Evolutionary conservation across 2,797 vertebrate species (phyloP).

Genomic region (Microhierax caerulescens): DNA sequence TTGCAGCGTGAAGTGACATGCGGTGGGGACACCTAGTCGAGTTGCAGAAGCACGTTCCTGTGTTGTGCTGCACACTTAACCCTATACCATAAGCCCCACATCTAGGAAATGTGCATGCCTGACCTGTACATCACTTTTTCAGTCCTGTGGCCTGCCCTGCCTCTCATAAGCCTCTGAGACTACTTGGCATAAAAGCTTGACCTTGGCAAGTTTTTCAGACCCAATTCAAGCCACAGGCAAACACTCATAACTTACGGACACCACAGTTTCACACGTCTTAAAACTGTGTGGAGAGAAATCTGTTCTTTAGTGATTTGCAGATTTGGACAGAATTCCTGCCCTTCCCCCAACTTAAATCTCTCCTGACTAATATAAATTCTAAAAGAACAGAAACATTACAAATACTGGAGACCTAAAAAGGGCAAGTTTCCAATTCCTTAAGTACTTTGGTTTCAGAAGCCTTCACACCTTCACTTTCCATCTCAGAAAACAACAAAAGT

Average conservation of each 20-base stretch:
- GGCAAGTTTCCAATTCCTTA: not conserved
- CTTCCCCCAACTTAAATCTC: not conserved
- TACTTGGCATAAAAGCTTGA: not conserved
- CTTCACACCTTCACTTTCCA: not conserved
- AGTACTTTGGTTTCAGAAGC: not conserved
- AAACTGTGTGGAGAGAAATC: rapidly evolving
- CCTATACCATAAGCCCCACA: rapidly evolving
- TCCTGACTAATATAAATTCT: not conserved
- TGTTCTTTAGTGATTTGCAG: not conserved
- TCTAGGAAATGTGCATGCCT: not conserved
- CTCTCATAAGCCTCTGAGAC: not conserved
- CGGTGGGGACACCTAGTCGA: not conserved
- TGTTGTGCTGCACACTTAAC: not conserved
- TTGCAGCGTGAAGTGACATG: rapidly evolving
- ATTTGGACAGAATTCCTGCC: too few species aligned
- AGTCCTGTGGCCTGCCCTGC: not conserved
- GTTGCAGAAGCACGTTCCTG: rapidly evolving
- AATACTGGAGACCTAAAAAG: not conserved
- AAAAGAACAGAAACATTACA: not conserved
- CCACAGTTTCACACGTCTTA: not conserved
- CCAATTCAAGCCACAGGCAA: not conserved
- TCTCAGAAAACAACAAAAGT: not conserved
- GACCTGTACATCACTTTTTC: not conserved
- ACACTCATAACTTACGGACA: not conserved
- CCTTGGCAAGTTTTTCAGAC: not conserved